phyloP scores from a whole-genome alignment of 1,140 invertebrate genomes.

The Papilio xuthus region DNA sequence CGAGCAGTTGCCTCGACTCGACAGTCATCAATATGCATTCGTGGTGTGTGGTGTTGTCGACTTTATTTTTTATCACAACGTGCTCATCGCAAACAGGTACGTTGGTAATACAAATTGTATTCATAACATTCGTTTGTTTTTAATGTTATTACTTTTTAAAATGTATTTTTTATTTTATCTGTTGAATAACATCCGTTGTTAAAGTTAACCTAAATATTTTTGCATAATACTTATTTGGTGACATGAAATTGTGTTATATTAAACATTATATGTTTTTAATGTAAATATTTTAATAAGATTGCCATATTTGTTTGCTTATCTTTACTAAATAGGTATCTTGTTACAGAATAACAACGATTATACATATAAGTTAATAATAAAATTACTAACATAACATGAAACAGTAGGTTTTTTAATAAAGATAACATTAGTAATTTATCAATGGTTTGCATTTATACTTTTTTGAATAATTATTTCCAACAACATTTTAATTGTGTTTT shows the following conservation, averaged over 20 bases:
- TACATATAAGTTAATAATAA: not conserved
- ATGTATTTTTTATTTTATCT: not conserved
- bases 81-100: constrained; percentile 35
- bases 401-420: not conserved
- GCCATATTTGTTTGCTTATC: not conserved
- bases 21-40: constrained; percentile 23
- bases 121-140: not conserved
- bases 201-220: constrained; percentile 5
- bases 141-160: not conserved
- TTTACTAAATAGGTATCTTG: not conserved
- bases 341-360: not conserved
- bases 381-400: not conserved
- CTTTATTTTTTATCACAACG: constrained; percentile 13
- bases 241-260: not conserved
- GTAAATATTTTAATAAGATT: constrained; percentile 3
- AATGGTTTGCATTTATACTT: not conserved
- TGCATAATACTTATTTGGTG: not conserved
- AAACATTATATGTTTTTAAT: not conserved
- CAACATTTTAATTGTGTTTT: no score
- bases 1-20: not conserved
- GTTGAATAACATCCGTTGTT: not conserved
- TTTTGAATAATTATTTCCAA: not conserved
- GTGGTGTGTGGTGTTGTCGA: constrained; percentile 3
- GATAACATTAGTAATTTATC: not conserved
- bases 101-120: not conserved